phyloP scores from a whole-genome alignment of 2,113 vertebrate genomes.

The Osmerus mordax region DNA sequence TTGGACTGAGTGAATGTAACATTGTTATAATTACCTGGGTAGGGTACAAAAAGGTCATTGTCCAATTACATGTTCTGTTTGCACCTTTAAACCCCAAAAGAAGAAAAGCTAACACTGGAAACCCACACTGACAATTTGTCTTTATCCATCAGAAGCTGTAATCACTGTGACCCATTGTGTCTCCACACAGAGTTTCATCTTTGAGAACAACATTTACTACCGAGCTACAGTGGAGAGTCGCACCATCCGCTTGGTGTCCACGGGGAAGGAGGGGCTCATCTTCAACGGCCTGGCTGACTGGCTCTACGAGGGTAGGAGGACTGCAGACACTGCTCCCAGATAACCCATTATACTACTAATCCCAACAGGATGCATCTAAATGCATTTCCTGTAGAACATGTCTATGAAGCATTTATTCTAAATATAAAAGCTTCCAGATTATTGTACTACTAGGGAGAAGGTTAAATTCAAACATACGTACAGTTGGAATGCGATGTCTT shows the following conservation, averaged over 20 bases:
- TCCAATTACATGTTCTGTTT: too few relatives aligned
- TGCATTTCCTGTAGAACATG: neutral
- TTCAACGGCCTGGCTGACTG: constrained; percentile 97
- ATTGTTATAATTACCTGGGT: constrained; percentile 5
- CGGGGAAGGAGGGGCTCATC: constrained; percentile 87
- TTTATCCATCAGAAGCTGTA: neutral
- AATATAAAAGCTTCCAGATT: too few relatives aligned
- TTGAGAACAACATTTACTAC: constrained; percentile 99
- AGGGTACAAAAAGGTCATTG: too few relatives aligned
- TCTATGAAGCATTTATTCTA: too few relatives aligned
- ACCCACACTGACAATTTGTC: neutral
- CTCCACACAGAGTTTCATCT: constrained; percentile 87
- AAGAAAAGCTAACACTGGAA: neutral
- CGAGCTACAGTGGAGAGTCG: constrained; percentile 82
- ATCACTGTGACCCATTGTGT: constrained; percentile 27
- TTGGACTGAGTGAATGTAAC: constrained; percentile 30
- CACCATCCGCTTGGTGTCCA: constrained; percentile 91
- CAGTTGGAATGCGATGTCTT: too few relatives aligned
- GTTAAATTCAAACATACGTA: too few relatives aligned
- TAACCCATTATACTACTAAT: neutral
- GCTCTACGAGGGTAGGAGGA: constrained; percentile 90
- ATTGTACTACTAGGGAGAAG: too few relatives aligned
- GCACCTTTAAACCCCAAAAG: neutral
- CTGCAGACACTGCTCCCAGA: neutral
- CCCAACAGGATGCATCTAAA: neutral